A percentile compares a stretch with the other conserved stretches of the same genome.
Conservation (phyloP, 2,888 invertebrate species). For the Biston stratarius region DNA sequence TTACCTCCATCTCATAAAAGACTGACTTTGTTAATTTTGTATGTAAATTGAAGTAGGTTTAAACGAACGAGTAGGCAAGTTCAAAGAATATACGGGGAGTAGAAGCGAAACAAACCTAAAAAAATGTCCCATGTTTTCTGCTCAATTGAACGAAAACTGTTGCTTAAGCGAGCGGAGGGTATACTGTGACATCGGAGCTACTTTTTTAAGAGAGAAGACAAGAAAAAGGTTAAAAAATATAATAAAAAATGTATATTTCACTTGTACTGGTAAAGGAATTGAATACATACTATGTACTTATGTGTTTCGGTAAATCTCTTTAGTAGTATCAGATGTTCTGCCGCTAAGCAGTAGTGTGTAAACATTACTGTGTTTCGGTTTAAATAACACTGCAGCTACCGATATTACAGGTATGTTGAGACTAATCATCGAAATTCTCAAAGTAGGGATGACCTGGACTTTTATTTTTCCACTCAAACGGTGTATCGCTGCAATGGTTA, state of each 20-base stretch:
- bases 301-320: no score
- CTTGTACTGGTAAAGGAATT: background rate
- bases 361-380: no score
- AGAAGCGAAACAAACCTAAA: conserved; percentile 62
- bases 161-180: conserved; percentile 51
- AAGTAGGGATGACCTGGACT: no score
- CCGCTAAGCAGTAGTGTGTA: no score
- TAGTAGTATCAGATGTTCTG: no score
- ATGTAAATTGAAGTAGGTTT: conserved; percentile 42
- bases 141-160: conserved; percentile 66
- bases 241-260: background rate
- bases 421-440: no score
- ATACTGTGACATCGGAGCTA: conserved; percentile 27
- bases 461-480: no score
- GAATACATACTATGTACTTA: no score
- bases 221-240: conserved; percentile 3
- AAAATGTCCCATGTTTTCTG: conserved; percentile 65
- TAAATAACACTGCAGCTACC: no score
- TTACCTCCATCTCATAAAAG: background rate
- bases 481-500: no score
- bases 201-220: conserved; percentile 6
- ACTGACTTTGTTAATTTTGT: conserved; percentile 15
- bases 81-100: conserved; percentile 64
- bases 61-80: conserved; percentile 68
- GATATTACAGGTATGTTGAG: no score